A percentile compares a stretch with the other conserved stretches of the same genome.
Evolutionary conservation across 2,888 invertebrate species (phyloP).

Genomic region (Epiperipatus broadwayi): DNA sequence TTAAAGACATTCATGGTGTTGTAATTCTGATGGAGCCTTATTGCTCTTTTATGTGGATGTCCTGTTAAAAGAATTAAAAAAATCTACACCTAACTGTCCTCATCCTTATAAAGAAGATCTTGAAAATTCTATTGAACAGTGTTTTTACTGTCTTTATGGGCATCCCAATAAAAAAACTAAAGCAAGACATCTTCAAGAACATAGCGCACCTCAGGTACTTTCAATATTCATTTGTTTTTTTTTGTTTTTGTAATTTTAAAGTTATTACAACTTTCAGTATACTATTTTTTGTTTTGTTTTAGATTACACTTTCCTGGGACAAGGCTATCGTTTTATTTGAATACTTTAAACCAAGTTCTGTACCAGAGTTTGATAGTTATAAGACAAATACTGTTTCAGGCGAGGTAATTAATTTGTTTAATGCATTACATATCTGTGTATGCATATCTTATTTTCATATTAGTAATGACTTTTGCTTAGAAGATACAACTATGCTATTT

Average conservation of each 20-base stretch:
- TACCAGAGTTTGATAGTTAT: constrained; percentile 64
- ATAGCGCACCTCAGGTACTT: constrained; percentile 44
- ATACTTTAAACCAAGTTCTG: constrained; percentile 52
- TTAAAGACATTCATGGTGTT: constrained; percentile 51
- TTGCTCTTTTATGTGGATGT: constrained; percentile 55
- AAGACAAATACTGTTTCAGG: constrained; percentile 53
- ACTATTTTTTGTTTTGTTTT: constrained; percentile 16
- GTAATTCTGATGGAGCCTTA: constrained; percentile 51
- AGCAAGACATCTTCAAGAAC: constrained; percentile 48
- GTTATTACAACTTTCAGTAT: neutral
- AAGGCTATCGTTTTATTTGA: constrained; percentile 36
- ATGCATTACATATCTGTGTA: no score
- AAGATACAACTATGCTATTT: no score
- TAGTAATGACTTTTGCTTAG: no score
- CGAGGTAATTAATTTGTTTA: constrained; percentile 37
- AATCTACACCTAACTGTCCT: constrained; percentile 17
- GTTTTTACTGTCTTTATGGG: constrained; percentile 62
- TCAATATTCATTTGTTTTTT: neutral
- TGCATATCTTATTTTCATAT: no score
- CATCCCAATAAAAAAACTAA: constrained; percentile 53
- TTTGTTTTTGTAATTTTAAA: neutral
- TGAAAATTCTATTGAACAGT: constrained; percentile 61
- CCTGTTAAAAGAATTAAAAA: constrained; percentile 28
- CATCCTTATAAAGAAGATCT: constrained; percentile 34
- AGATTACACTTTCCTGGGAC: constrained; percentile 28